phyloP scores from a whole-genome alignment of 23 tunicate species.

The Oikopleura dioica region DNA sequence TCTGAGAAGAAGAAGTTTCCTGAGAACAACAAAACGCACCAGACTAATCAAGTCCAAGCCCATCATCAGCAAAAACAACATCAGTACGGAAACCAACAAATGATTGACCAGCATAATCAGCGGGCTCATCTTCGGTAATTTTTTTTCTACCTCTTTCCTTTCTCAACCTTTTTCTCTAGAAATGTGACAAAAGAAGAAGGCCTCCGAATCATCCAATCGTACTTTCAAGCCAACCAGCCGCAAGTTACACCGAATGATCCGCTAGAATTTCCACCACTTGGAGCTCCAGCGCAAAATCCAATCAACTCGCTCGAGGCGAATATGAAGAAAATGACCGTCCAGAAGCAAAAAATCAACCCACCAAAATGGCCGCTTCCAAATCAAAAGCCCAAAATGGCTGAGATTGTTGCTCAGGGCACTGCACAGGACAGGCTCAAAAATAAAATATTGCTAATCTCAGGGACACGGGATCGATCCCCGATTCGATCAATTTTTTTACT shows the following conservation, averaged over 20 bases:
- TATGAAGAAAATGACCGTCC: background rate
- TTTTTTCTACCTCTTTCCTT: too few relatives aligned
- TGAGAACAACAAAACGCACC: too few relatives aligned
- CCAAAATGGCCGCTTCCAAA: background rate
- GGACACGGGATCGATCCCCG: too few relatives aligned
- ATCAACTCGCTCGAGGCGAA: background rate
- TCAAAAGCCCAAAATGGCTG: background rate
- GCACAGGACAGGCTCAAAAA: too few relatives aligned
- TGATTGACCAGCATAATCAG: too few relatives aligned
- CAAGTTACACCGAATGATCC: background rate
- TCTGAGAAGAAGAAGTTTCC: conserved; percentile 11
- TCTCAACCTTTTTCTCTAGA: too few relatives aligned
- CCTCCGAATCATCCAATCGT: background rate
- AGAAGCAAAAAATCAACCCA: background rate
- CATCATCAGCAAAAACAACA: too few relatives aligned
- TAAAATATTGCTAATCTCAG: too few relatives aligned
- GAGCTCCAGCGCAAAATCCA: background rate
- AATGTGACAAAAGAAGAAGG: conserved; percentile 12
- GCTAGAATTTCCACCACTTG: background rate
- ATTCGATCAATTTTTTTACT: too few relatives aligned
- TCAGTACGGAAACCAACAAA: too few relatives aligned
- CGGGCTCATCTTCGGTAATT: too few relatives aligned
- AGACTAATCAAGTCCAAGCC: too few relatives aligned
- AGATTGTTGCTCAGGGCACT: conserved; percentile 6
- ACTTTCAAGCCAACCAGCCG: background rate